Evolutionary conservation across 2,888 invertebrate genomes (phyloP), one percentile per base, ranked within the genome.

Genomic region (Himalopsyche tibetana): DNA sequence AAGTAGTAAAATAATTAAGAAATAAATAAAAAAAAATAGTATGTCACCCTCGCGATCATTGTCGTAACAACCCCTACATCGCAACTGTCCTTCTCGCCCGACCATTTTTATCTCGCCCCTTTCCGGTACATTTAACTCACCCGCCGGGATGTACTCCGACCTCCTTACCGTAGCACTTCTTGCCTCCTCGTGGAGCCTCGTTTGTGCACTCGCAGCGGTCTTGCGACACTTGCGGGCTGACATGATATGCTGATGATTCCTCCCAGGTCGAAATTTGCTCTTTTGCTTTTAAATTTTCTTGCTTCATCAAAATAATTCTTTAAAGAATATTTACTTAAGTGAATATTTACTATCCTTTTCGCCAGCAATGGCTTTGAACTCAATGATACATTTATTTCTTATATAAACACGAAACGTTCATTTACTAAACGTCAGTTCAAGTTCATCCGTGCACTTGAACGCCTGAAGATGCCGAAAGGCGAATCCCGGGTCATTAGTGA

Each of bases 71-170:
- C n/a, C 63, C 63, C 63, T 28, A 11, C 11, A 63, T 6, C 19
- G n/a, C n/a, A n/a, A n/a, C 63, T 19, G 63, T 28, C 63, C 63
- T n/a, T 5, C 5, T n/a, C 28, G 19, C 63, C 63, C n/a, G n/a
- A 28, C 63, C 63, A 63, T 63, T 63, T 63, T 63, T 63, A 63
- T 63, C 63, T 63, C 63, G 63, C 63, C 63, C 19, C 63, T 63
- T 63, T 63, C 63, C 28, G 19, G 63, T 63, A 63, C 63, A 63
- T 63, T 63, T 63, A 63, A 63, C 63, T 63, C 63, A 11, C 63
- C 28, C 63, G 28, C 63, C 63, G 63, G 51, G 51, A 51, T 15
- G 15, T 15, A 51, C 51, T 51, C 63, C 63, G 63, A 63, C 63
- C 63, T 63, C 63, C 63, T 19, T 63, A 63, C 63, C 28, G 63